Conservation (phyloP, 2,888 invertebrate genomes). For the Melanostoma mellinum region DNA sequence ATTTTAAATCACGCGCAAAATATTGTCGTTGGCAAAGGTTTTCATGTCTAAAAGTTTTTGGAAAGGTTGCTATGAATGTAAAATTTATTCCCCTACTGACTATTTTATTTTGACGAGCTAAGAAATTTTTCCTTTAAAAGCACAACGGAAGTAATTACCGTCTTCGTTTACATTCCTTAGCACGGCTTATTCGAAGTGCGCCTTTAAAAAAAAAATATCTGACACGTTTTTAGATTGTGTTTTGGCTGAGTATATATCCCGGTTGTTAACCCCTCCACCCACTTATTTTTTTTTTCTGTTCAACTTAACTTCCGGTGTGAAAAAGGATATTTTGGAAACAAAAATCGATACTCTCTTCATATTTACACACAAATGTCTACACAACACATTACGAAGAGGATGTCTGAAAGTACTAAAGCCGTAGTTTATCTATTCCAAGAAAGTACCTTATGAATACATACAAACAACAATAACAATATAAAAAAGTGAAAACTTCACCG, state of each 20-base stretch:
- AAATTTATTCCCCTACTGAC: too few relatives aligned
- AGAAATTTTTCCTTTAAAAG: too few relatives aligned
- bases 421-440: not conserved
- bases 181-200: too few relatives aligned
- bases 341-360: slow-evolving; percentile 43
- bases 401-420: slow-evolving; percentile 14
- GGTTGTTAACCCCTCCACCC: slow-evolving; percentile 34
- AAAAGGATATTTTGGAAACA: not conserved
- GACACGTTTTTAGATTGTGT: not conserved
- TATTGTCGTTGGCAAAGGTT: too few relatives aligned
- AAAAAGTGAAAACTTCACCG: slow-evolving; percentile 42
- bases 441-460: not conserved
- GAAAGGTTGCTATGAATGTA: too few relatives aligned
- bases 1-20: too few relatives aligned
- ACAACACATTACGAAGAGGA: not conserved
- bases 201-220: too few relatives aligned
- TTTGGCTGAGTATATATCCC: slow-evolving; percentile 5
- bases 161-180: too few relatives aligned
- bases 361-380: not conserved
- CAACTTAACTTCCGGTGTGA: slow-evolving; percentile 1
- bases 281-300: not conserved
- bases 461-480: not conserved
- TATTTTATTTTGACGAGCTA: too few relatives aligned
- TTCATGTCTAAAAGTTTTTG: too few relatives aligned
- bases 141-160: too few relatives aligned